Base-by-base conservation (phyloP, 2,888 invertebrate species). In the Neoascia interrupta region DNA sequence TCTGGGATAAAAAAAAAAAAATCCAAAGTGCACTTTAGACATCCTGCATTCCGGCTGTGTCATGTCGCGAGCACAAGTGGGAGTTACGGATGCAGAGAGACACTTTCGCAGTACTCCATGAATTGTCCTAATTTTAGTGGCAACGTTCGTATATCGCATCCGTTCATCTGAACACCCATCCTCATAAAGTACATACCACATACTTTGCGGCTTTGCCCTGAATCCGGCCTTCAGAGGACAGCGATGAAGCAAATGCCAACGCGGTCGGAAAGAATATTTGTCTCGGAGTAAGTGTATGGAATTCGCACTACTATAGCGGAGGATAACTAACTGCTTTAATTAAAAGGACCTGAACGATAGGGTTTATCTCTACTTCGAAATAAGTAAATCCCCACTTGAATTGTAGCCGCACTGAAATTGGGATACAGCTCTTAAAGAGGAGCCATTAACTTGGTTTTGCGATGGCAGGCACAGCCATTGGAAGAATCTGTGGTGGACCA, bases 311-410 rank as follows among this genome's bases (percentile, higher is more conserved):
- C 60, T 61, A 26, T 51, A 45, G 18, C 11, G 63, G 21, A 15
- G 61, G 18, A 63, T 75, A 70, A 75, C 69, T 69, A 63, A 75
- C 56, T 75, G 56, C 39, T 63, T 75, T 69, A 75, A 75, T 75
- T 69, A 69, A 75, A 69, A 69, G 63, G 69, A 69, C 63, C 56
- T 58, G 43, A 75, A 53, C 63, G 49, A 6, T 19, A 61, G 26
- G 41, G 69, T 75, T 63, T 54, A 60, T 54, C 60, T n/a, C n/a
- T 47, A 47, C 43, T 43, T 16, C 39, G 6, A 18, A 11, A 39
- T 45, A 11, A 13, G 36, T 37, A 11, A 19, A 54, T 49, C 31
- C n/a, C 18, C 13, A 21, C 21, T 43, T 2, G 11, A 39, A 39
- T 39, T 28, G 37, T 18, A 39, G 23, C 68, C 34, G 58, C 61